A percentile compares a stretch with the other conserved stretches of the same genome.
These are phyloP conservation scores for Choloepus hoffmanni DNA, from an alignment of 2,113 vertebrate species.

Conservation along the genomic window DNA sequence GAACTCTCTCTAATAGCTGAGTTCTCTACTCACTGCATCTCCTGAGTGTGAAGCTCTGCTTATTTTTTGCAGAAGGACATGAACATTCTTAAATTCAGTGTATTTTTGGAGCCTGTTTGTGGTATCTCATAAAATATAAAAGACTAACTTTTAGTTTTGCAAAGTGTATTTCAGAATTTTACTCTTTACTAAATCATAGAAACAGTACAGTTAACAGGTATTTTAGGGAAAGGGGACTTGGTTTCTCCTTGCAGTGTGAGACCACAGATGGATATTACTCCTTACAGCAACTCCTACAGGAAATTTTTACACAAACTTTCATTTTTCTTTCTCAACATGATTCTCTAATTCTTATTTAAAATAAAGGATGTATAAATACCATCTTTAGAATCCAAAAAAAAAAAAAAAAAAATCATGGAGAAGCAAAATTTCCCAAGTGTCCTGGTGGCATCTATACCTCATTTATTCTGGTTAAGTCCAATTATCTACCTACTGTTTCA, in stretches of 20 bases:
- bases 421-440: neutral
- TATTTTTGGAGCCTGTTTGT: neutral
- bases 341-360: slow-evolving; percentile 41
- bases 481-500: neutral
- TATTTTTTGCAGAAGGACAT: slow-evolving; percentile 4
- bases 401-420: neutral
- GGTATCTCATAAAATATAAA: neutral
- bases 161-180: slow-evolving; percentile 10
- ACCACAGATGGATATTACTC: neutral
- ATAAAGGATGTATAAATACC: slow-evolving; percentile 10
- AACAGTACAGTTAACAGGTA: neutral
- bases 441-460: neutral
- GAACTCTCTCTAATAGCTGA: neutral
- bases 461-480: neutral
- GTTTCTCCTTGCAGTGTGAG: neutral
- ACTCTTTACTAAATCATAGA: neutral
- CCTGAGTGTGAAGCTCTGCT: neutral
- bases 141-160: slow-evolving; percentile 15
- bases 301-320: neutral
- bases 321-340: neutral
- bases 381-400: neutral
- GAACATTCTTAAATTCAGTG: slow-evolving; percentile 39
- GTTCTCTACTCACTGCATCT: neutral
- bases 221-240: neutral
- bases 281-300: neutral